Evolutionary conservation across 1,140 invertebrate species (phyloP).

Genomic region (fruit fly (Drosophila melanogaster)): Release_6_plus_ISO1_MT NC_004354.4:10793001-10793500

Average conservation of each 20-base stretch:
- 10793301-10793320: slow-evolving; percentile 55
- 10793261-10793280: slow-evolving; percentile 29
- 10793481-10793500: slow-evolving; percentile 48
- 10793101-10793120: slow-evolving; percentile 52
- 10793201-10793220: slow-evolving; percentile 77
- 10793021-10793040: slow-evolving; percentile 28
- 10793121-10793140: slow-evolving; percentile 10
- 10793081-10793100: slow-evolving; percentile 83
- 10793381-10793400: slow-evolving; percentile 36
- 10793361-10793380: slow-evolving; percentile 70
- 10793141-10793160: slow-evolving; percentile 35
- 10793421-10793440: slow-evolving; percentile 71
- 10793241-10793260: slow-evolving; percentile 8
- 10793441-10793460: slow-evolving; percentile 64
- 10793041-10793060: slow-evolving; percentile 42
- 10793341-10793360: slow-evolving; percentile 29
- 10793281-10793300: slow-evolving; percentile 43
- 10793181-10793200: slow-evolving; percentile 54
- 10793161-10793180: slow-evolving; percentile 33
- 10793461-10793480: slow-evolving; percentile 44
- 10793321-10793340: slow-evolving; percentile 28
- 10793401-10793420: slow-evolving; percentile 60
- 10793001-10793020: slow-evolving; percentile 12
- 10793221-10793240: slow-evolving; percentile 58
- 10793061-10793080: slow-evolving; percentile 84